Evolutionary conservation across 2,113 vertebrate genomes (phyloP).

Genomic region (Ibidorhyncha struthersii): DNA sequence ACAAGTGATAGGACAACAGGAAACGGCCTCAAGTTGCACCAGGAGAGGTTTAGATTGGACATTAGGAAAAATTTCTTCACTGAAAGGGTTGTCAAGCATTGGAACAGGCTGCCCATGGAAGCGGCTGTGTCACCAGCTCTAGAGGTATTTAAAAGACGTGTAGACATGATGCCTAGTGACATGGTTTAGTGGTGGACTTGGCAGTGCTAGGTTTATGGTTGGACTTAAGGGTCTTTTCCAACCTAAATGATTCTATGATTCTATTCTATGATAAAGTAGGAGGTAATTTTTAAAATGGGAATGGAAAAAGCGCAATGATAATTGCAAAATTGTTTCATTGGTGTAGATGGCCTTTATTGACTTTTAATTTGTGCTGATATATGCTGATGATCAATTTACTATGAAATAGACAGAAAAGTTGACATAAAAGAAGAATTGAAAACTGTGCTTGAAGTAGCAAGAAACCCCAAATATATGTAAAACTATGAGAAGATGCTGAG

Average conservation of each 20-base stretch:
- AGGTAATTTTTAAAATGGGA: neutral
- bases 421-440: neutral
- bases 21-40: neutral
- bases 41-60: neutral
- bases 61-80: neutral
- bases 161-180: neutral
- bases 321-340: neutral
- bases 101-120: neutral
- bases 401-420: neutral
- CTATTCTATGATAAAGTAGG: neutral
- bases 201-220: neutral
- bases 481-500: neutral
- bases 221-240: neutral
- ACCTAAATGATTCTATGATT: neutral
- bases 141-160: neutral
- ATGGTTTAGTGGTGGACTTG: neutral
- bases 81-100: accelerated
- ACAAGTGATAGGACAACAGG: neutral
- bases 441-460: neutral
- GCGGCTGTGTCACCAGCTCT: neutral
- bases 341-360: neutral
- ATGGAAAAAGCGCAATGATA: neutral
- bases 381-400: neutral
- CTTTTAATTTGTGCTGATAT: neutral
- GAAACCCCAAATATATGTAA: neutral